phyloP scores from a whole-genome alignment of 2,888 invertebrate genomes.

The Periphyllus acericola region DNA sequence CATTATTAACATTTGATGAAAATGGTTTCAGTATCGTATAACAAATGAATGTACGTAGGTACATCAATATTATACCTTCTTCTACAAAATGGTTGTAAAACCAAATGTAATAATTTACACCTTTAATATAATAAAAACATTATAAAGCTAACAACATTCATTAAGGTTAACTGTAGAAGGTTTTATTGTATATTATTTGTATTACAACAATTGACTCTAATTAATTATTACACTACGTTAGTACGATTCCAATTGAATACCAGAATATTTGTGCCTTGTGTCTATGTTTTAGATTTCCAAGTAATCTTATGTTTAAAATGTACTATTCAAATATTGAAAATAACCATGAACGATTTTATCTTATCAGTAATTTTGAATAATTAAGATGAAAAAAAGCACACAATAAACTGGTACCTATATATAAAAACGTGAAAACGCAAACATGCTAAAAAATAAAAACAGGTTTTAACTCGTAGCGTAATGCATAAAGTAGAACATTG shows the following conservation, averaged over 20 bases:
- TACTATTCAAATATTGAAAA: not conserved
- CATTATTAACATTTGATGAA: too few species aligned
- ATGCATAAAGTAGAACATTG: not conserved
- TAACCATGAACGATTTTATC: not conserved
- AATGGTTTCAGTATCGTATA: too few species aligned
- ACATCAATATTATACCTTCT: too few species aligned
- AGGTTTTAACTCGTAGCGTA: not conserved
- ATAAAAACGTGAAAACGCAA: not conserved
- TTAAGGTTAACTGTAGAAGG: too few species aligned
- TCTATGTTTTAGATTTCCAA: not conserved
- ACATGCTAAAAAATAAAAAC: not conserved
- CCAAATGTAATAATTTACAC: too few species aligned
- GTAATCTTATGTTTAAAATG: not conserved
- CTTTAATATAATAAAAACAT: not conserved
- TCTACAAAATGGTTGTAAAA: too few species aligned
- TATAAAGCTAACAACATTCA: too few species aligned
- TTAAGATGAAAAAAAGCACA: not conserved
- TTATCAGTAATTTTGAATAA: slow-evolving; percentile 3
- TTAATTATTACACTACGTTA: too few species aligned
- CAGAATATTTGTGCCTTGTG: not conserved
- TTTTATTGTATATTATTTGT: not conserved
- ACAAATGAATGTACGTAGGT: too few species aligned
- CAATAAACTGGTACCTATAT: not conserved
- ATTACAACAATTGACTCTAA: too few species aligned
- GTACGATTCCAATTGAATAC: not conserved